Percentiles rank a stretch among this genome's conserved stretches.
Conservation (phyloP, 2,113 vertebrate genomes). For the Oceanites oceanicus region DNA sequence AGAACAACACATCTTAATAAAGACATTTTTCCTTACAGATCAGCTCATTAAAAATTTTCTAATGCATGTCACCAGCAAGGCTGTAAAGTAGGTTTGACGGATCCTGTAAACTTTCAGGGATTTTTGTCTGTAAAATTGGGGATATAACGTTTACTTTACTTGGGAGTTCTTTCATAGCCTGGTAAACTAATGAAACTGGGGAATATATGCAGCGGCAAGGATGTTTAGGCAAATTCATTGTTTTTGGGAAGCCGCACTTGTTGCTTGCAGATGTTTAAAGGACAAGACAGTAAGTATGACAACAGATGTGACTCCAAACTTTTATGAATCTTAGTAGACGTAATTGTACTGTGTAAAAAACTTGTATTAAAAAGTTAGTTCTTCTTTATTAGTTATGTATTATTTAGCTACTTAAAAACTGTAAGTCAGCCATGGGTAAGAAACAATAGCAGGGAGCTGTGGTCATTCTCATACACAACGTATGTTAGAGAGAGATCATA, state of each 20-base stretch:
- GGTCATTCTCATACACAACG: background rate
- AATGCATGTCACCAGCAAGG: background rate
- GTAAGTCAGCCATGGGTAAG: background rate
- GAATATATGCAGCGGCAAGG: background rate
- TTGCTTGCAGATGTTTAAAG: background rate
- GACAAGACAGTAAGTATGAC: background rate
- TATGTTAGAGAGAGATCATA: background rate
- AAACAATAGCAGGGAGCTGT: background rate
- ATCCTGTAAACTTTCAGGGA: background rate
- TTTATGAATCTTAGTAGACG: background rate
- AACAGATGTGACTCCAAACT: background rate
- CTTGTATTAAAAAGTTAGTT: background rate
- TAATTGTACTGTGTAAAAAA: background rate
- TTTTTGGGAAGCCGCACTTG: background rate
- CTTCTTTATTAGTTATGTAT: background rate
- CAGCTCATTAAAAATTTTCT: constrained; percentile 29
- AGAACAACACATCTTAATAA: constrained; percentile 55
- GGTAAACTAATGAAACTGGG: background rate
- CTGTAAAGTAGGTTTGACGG: background rate
- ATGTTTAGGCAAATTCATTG: background rate
- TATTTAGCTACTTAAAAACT: background rate
- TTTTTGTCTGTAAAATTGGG: background rate
- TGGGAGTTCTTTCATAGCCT: background rate
- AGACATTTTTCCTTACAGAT: constrained; percentile 44
- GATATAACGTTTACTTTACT: background rate